Conservation (phyloP, 2,113 vertebrate species). For the Polypterus senegalus region DNA sequence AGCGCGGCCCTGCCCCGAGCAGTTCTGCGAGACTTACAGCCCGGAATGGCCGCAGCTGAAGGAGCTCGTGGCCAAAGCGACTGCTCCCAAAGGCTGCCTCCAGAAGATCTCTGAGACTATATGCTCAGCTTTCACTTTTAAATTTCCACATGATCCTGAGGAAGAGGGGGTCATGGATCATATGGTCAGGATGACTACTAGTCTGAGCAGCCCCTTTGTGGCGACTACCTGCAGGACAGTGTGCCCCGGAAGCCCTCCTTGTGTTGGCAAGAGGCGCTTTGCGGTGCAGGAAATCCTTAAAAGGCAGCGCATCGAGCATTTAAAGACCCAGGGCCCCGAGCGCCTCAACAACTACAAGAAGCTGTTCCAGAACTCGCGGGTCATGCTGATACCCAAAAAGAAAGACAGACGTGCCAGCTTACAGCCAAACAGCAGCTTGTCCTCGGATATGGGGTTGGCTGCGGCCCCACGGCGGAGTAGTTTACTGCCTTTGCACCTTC, state of each 20-base stretch:
- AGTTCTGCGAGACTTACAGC: slow-evolving; percentile 61
- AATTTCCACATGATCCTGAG: slow-evolving; percentile 50
- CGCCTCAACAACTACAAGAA: slow-evolving; percentile 39
- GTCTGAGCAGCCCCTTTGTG: slow-evolving; percentile 69
- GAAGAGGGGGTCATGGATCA: slow-evolving; percentile 77
- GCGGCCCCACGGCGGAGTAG: slow-evolving; percentile 55
- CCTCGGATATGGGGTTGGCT: background rate
- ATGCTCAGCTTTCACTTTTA: slow-evolving; percentile 50
- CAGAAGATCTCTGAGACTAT: slow-evolving; percentile 60
- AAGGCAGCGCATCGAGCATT: slow-evolving; percentile 42
- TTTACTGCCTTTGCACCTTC: slow-evolving; percentile 62
- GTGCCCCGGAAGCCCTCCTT: slow-evolving; percentile 70
- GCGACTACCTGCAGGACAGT: slow-evolving; percentile 68
- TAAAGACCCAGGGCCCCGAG: slow-evolving; percentile 38
- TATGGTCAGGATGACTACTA: slow-evolving; percentile 82
- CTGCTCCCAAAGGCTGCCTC: slow-evolving; percentile 65
- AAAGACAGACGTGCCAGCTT: slow-evolving; percentile 56
- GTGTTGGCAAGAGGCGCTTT: slow-evolving; percentile 65
- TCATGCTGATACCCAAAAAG: slow-evolving; percentile 42
- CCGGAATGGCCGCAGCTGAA: slow-evolving; percentile 69
- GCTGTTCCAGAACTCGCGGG: slow-evolving; percentile 54
- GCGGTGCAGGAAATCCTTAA: slow-evolving; percentile 76
- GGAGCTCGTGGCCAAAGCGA: slow-evolving; percentile 52
- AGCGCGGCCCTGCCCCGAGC: slow-evolving; percentile 64
- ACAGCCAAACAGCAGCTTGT: slow-evolving; percentile 32